phyloP scores from a whole-genome alignment of 2,888 invertebrate species.

The Thereva nobilitata region DNA sequence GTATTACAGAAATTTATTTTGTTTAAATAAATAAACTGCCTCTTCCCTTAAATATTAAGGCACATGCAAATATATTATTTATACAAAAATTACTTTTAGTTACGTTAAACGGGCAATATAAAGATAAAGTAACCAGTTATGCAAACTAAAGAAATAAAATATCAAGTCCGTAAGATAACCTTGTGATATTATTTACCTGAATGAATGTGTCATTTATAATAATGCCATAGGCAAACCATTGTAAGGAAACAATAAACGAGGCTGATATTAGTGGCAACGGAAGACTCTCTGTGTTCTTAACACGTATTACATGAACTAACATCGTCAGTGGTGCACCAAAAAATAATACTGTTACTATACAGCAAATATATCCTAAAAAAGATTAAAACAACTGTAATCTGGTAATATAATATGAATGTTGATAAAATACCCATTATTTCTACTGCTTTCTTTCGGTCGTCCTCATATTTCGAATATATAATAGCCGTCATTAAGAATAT shows the following conservation, averaged over 20 bases:
- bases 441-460: constrained; percentile 61
- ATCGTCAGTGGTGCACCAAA: constrained; percentile 82
- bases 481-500: constrained; percentile 62
- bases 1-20: no score
- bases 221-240: constrained; percentile 85
- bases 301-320: constrained; percentile 76
- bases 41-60: no score
- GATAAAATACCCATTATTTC: constrained; percentile 65
- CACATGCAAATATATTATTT: no score
- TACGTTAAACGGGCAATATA: no score
- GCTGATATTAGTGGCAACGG: constrained; percentile 86
- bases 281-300: constrained; percentile 80
- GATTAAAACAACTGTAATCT: background rate
- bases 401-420: background rate
- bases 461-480: constrained; percentile 64
- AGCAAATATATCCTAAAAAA: constrained; percentile 66
- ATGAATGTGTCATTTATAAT: constrained; percentile 78
- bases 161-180: background rate
- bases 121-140: no score
- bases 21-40: no score
- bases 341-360: constrained; percentile 75
- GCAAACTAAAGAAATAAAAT: no score
- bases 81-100: no score
- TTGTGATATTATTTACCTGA: constrained; percentile 63
- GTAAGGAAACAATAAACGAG: constrained; percentile 77